Conservation (phyloP, 2,113 vertebrate species). For the Ramphastos sulfuratus region DNA sequence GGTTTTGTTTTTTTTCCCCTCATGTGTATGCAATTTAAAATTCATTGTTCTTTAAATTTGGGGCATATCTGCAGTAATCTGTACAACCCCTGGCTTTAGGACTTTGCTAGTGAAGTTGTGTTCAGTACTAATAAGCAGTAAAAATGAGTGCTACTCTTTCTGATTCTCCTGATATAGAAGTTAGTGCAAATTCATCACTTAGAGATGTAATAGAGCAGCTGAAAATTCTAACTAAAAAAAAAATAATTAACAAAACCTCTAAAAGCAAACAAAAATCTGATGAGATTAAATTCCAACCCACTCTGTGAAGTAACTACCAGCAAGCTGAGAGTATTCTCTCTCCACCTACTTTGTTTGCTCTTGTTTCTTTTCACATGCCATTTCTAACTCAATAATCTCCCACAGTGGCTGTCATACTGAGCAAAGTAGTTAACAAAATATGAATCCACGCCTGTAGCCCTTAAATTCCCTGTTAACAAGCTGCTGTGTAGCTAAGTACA, state of each 20-base stretch:
- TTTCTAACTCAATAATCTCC: slow-evolving; percentile 3
- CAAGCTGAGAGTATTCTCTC: background rate
- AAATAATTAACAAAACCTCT: background rate
- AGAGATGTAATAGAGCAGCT: background rate
- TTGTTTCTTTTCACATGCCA: slow-evolving; percentile 19
- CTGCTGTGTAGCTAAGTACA: background rate
- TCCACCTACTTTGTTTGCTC: background rate
- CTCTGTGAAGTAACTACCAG: background rate
- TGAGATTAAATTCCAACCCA: background rate
- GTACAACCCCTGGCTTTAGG: background rate
- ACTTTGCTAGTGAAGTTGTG: background rate
- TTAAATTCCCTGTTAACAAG: background rate
- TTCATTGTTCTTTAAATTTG: background rate
- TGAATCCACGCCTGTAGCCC: background rate
- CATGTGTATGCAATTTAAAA: background rate
- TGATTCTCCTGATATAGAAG: background rate
- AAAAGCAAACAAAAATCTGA: background rate
- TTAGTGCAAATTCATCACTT: background rate
- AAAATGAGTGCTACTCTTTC: background rate
- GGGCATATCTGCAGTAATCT: background rate
- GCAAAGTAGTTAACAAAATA: background rate
- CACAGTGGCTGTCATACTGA: background rate
- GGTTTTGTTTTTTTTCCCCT: background rate
- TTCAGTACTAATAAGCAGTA: background rate
- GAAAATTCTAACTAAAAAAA: background rate